Percentiles rank a stretch among this genome's conserved stretches.
Conservation (phyloP, 1,140 invertebrate species). For the Lordiphosa stackelbergi region DNA sequence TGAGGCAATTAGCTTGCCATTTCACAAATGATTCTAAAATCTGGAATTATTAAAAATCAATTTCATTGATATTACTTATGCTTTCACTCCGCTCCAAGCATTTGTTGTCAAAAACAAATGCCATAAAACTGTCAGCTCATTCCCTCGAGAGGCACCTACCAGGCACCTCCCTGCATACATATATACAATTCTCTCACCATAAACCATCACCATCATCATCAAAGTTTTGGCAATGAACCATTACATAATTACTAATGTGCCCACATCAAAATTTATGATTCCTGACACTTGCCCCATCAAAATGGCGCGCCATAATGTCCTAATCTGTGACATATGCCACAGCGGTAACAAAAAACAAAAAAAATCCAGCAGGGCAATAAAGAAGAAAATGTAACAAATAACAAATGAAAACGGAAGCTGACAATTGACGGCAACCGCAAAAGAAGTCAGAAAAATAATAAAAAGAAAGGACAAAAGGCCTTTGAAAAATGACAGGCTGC, state of each 20-base stretch:
- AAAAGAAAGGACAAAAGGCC: constrained; percentile 46
- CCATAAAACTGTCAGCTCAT: background rate
- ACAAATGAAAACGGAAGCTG: constrained; percentile 61
- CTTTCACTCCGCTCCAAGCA: too few relatives aligned
- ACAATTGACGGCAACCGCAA: constrained; percentile 45
- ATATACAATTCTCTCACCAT: background rate
- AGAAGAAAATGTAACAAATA: constrained; percentile 34
- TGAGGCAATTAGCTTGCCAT: too few relatives aligned
- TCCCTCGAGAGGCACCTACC: background rate
- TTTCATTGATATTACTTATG: too few relatives aligned
- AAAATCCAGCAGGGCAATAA: background rate
- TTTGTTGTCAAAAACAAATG: too few relatives aligned
- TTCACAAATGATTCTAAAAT: too few relatives aligned
- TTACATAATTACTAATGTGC: constrained; percentile 53
- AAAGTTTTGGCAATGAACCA: constrained; percentile 33
- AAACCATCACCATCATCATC: background rate
- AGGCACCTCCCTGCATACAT: background rate
- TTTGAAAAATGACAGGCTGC: constrained; percentile 46
- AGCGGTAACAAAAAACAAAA: constrained; percentile 5
- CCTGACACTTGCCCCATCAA: constrained; percentile 27
- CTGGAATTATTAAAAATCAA: too few relatives aligned
- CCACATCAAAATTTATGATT: constrained; percentile 38
- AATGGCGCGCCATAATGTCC: constrained; percentile 54
- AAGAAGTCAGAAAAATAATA: constrained; percentile 22
- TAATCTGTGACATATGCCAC: constrained; percentile 59